These are phyloP conservation scores for Raja brachyura DNA, from an alignment of 2,113 vertebrate species.

Conservation along the genomic window DNA sequence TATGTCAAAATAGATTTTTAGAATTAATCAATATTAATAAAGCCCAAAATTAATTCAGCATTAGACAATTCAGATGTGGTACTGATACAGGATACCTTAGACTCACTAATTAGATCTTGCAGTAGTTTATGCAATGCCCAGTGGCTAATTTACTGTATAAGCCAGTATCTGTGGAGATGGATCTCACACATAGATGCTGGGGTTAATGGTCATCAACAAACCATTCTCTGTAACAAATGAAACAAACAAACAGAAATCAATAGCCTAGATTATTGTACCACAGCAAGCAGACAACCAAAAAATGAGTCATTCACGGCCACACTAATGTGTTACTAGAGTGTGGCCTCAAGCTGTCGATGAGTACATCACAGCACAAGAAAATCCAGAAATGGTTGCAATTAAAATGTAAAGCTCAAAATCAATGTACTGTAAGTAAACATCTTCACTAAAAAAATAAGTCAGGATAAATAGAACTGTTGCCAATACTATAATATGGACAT, in stretches of 20 bases:
- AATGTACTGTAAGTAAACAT: neutral
- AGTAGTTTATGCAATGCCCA: neutral
- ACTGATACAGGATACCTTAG: neutral
- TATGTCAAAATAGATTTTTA: conserved; percentile 12
- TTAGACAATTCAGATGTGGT: conserved; percentile 1
- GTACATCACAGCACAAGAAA: neutral
- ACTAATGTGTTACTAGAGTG: neutral
- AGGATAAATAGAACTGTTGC: neutral
- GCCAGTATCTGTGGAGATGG: neutral
- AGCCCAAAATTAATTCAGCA: neutral
- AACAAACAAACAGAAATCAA: neutral
- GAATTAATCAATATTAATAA: conserved; percentile 31
- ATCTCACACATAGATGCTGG: neutral
- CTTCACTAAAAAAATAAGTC: neutral
- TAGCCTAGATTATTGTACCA: neutral
- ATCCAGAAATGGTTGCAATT: neutral
- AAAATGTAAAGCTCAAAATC: neutral
- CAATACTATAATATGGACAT: neutral
- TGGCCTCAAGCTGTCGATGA: neutral
- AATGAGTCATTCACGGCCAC: neutral
- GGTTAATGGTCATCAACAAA: neutral
- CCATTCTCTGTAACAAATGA: neutral
- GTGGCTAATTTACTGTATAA: neutral
- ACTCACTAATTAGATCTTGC: neutral
- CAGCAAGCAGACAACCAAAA: neutral